These are phyloP conservation scores for Cyphomyrmex costatus DNA, from an alignment of 1,140 invertebrate species.

Conservation along the genomic window DNA sequence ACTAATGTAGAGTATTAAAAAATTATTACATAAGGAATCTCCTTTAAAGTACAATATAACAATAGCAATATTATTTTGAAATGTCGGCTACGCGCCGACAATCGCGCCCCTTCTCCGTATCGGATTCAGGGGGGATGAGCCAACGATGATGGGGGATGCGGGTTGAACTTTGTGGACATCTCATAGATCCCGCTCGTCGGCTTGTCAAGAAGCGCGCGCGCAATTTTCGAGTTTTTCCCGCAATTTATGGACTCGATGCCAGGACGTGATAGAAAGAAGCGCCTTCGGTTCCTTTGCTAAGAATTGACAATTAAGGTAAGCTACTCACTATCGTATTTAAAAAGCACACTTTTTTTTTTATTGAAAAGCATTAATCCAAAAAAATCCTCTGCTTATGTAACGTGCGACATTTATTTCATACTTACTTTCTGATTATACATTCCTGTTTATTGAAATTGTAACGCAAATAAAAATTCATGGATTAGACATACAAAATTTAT, in stretches of 20 bases:
- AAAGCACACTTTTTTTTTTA: neutral
- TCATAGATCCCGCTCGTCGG: constrained; percentile 49
- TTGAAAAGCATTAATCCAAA: neutral
- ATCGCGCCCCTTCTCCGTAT: constrained; percentile 38
- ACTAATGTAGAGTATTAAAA: neutral
- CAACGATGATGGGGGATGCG: constrained; percentile 19
- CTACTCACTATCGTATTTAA: neutral
- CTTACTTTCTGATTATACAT: neutral
- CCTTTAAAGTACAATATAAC: neutral
- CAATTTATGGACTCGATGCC: constrained; percentile 24
- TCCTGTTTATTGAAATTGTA: constrained; percentile 8
- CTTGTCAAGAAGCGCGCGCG: constrained; percentile 40
- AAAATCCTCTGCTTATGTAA: neutral
- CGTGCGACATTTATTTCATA: neutral
- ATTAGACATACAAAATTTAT: neutral
- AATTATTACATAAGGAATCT: neutral
- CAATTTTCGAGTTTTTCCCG: constrained; percentile 49
- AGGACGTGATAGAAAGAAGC: constrained; percentile 1
- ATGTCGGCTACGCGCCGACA: neutral
- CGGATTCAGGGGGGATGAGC: constrained; percentile 37
- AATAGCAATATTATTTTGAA: constrained; percentile 21
- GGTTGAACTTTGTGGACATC: constrained; percentile 34
- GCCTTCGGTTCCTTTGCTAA: neutral
- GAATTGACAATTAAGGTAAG: constrained; percentile 54
- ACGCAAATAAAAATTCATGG: neutral